These are phyloP conservation scores for Troglohyphantes excavatus DNA, from an alignment of 2,888 invertebrate species.

Conservation along the genomic window DNA sequence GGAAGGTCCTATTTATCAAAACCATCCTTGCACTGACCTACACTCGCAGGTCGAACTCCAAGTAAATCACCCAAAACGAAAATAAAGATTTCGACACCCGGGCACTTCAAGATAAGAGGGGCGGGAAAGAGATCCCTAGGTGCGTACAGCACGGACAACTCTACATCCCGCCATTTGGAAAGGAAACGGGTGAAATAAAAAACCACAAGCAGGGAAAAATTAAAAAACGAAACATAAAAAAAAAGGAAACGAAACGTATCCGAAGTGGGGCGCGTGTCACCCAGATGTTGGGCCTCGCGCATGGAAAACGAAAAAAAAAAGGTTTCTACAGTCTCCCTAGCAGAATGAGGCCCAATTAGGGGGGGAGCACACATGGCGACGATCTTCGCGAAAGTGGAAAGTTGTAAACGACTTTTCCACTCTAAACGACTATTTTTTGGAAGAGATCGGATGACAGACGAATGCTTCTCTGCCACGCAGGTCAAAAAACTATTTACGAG, in stretches of 20 bases:
- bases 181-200: conserved; percentile 6
- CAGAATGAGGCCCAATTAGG: conserved; percentile 45
- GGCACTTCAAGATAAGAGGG: not conserved
- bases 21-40: too few relatives aligned
- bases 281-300: conserved; percentile 69
- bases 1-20: too few relatives aligned
- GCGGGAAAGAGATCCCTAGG: not conserved
- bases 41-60: not conserved
- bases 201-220: not conserved
- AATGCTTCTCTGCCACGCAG: not conserved
- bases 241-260: conserved; percentile 37
- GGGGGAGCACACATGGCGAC: conserved; percentile 52
- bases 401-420: conserved; percentile 2
- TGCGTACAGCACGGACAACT: not conserved
- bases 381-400: conserved; percentile 37
- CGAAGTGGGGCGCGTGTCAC: conserved; percentile 66
- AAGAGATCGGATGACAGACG: not conserved
- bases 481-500: too few relatives aligned
- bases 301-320: conserved; percentile 32
- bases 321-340: conserved; percentile 39
- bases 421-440: conserved; percentile 9
- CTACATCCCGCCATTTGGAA: not conserved
- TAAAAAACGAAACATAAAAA: not conserved
- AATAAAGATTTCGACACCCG: not conserved
- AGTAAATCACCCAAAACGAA: not conserved